These are phyloP conservation scores for Xiphydria camelus DNA, from an alignment of 2,888 invertebrate genomes.

Conservation along the genomic window DNA sequence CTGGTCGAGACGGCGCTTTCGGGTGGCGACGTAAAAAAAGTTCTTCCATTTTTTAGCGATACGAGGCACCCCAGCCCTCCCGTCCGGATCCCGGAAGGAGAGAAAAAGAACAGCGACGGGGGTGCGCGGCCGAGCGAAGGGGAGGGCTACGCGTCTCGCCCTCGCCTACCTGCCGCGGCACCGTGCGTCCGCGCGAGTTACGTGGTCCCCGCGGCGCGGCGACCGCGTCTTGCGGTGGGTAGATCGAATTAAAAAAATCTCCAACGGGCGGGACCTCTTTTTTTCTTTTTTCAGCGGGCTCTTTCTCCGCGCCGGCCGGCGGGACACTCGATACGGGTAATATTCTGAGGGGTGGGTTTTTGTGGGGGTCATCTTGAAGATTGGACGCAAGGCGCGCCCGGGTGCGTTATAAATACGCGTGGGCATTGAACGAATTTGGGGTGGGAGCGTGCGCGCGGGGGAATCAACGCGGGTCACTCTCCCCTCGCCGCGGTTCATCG, in stretches of 20 bases:
- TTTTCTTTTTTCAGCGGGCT: not conserved
- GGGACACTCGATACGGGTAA: constrained; percentile 23
- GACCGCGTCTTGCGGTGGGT: constrained; percentile 5
- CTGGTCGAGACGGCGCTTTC: too few species aligned
- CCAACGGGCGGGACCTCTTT: constrained; percentile 1
- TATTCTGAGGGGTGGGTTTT: constrained; percentile 11
- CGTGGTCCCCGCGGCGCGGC: constrained; percentile 2
- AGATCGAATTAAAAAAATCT: constrained; percentile 13
- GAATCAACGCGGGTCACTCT: too few species aligned
- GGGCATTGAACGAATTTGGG: too few species aligned
- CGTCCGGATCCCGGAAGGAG: not conserved
- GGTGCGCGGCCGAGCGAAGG: not conserved
- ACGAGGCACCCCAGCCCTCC: too few species aligned
- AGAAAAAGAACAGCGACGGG: not conserved
- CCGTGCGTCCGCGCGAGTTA: constrained; percentile 16
- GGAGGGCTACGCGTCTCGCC: not conserved
- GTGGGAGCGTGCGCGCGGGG: too few species aligned
- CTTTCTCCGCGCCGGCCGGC: not conserved
- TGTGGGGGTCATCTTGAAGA: constrained; percentile 14
- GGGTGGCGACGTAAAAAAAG: too few species aligned
- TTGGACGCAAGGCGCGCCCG: too few species aligned
- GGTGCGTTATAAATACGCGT: too few species aligned
- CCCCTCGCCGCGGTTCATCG: too few species aligned
- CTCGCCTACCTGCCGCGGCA: too few species aligned
- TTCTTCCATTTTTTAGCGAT: too few species aligned